Base-by-base conservation (phyloP, 2,113 vertebrate genomes). In the Seriola quinqueradiata region DNA sequence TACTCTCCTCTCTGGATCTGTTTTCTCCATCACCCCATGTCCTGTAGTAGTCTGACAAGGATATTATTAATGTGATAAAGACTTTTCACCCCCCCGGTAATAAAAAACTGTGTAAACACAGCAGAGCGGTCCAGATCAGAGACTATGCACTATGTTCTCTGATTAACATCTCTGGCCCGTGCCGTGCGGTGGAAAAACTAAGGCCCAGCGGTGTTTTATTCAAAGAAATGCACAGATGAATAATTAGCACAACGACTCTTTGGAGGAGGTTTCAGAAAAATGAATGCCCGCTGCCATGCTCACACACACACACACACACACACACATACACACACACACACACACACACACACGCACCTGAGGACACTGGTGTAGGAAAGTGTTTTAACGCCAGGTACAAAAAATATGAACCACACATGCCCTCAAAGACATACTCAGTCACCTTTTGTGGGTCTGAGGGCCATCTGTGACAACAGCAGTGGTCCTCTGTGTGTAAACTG, bases 61-160 rank as follows among this genome's bases (percentile, higher is more conserved):
- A 82, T 82, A 90, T 92, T 88, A 90, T 92, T 87, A 87, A 94
- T 90, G 77, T 19, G 86, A 92, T 93, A 89, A 92, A 88, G 90
- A 89, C 77, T 86, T 88, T 83, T 75, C 21, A 44, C 67, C 86
- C 92, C 88, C 72, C 78, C 76, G 80, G 84, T 90, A 90, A 91
- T 86, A 80, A 90, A 87, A 36, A 78, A 57, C 72, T 67, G 73
- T 74, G 79, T 93, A 92, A 90, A 92, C 87, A 91, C 65, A 48
- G 76, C 85, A 77, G 79, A 84, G 60, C 42, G 75, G 81, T 86
- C 81, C 86, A 90, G 87, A 89, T 90, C 85, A 87, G 89, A 92
- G 87, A 83, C 83, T 67, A 61, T 28, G 50, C 90, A 87, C 25
- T 25, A 25, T 85, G 75, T 79, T 85, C 70, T 34, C 84, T 74